Evolutionary conservation across 2,888 invertebrate genomes (phyloP), one percentile per base, ranked within the genome.

Genomic region (Amblyjoppa proteus): DNA sequence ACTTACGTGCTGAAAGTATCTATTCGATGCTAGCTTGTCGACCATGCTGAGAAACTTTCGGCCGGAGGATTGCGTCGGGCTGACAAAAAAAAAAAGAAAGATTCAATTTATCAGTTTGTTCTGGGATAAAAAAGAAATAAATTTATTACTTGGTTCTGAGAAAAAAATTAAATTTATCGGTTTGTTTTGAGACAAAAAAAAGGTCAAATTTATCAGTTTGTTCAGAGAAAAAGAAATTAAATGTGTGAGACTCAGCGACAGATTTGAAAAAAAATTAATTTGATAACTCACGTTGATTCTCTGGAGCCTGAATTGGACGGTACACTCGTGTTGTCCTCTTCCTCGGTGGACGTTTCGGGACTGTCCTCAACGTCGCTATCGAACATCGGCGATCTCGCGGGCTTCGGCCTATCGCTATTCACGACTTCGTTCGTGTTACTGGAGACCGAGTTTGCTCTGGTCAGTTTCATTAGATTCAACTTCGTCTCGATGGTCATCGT

Each of bases 401-500:
- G 87, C 41, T 90, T 91, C 11, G 88, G 84, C 79, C 92, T 92
- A 4, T 92, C 91, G 13, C 70, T 49, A 13, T 84, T 87, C 4
- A 87, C 85, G 69, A 87, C 75, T 9, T 91, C 92, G 61, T 85
- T 89, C 3, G 90, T 70, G 85, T 90, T 92, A 9, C 87, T 86
- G 0, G 91, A 80, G 13, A 91, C 81, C 0, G 91, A 92, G 45
- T 90, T 89, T 0, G 93, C 88, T 83, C 92, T 91, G 3, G 94
- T 95, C 82, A 97, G 93, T 92, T 96, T 97, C 95, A 97, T 96
- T 66, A 97, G 94, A 94, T 98, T 98, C 89, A 98, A 95, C 93
- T 98, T 98, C 1, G 98, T 98, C 92, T 97, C 97, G 51, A 99
- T 95, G 1, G 97, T 97, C 95, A 98, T 96, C 87, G 96, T 96